A percentile compares a stretch with the other conserved stretches of the same genome.
Evolutionary conservation across 1,140 invertebrate species (phyloP).

Genomic region (Drosophila micromelanica): DNA sequence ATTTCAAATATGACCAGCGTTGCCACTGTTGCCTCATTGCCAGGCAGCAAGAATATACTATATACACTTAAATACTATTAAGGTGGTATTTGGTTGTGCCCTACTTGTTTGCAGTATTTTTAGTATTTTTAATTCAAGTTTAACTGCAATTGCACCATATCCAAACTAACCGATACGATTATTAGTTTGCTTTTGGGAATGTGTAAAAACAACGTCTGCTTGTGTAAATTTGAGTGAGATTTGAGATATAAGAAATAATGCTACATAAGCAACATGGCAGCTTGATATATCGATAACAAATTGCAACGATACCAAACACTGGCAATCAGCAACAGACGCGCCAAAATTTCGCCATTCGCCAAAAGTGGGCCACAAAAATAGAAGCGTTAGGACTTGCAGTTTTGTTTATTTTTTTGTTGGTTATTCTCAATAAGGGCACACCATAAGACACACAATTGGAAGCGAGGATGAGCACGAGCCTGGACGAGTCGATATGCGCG

Average conservation of each 20-base stretch:
- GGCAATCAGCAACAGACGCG: slow-evolving; percentile 13
- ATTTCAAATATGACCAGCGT: neutral
- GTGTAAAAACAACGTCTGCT: no score
- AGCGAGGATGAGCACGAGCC: slow-evolving; percentile 60
- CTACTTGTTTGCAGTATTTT: no score
- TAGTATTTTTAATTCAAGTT: no score
- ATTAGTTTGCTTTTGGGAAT: no score
- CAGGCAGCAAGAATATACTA: no score
- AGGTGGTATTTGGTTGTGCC: no score
- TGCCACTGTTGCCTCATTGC: neutral
- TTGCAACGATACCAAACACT: neutral
- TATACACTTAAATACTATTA: no score
- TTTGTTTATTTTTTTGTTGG: neutral
- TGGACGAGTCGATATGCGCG: slow-evolving; percentile 75
- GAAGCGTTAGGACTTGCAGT: slow-evolving; percentile 10
- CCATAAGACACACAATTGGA: neutral
- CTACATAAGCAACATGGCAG: no score
- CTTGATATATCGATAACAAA: slow-evolving; percentile 1
- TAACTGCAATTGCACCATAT: no score
- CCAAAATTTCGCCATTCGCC: slow-evolving; percentile 14
- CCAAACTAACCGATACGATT: no score
- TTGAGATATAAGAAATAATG: neutral
- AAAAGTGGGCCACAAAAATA: neutral
- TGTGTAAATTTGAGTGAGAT: neutral
- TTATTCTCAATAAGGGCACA: neutral